phyloP scores from a whole-genome alignment of 2,888 invertebrate genomes.

The Dryocosmus kuriphilus region DNA sequence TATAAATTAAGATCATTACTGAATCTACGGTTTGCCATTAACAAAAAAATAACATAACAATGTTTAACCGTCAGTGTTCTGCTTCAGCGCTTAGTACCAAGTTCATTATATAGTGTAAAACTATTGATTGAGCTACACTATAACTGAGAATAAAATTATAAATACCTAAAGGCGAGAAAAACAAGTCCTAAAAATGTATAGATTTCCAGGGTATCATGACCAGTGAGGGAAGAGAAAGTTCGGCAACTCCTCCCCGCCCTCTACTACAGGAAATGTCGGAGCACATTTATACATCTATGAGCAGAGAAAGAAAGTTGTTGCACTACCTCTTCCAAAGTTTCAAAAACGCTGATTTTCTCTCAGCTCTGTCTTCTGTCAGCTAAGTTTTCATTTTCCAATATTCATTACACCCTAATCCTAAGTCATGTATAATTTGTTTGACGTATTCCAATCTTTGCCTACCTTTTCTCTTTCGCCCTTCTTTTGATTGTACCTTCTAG shows the following conservation, averaged over 20 bases:
- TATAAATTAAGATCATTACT: neutral
- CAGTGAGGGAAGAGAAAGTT: constrained; percentile 65
- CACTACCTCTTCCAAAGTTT: constrained; percentile 44
- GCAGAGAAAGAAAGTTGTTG: constrained; percentile 60
- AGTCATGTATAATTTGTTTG: no score
- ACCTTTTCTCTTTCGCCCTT: no score
- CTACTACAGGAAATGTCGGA: constrained; percentile 51
- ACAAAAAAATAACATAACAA: neutral
- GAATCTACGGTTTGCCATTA: neutral
- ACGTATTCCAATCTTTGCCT: no score
- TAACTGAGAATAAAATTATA: constrained; percentile 9
- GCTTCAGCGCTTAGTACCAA: neutral
- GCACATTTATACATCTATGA: constrained; percentile 42
- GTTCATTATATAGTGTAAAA: neutral
- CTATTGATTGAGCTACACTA: neutral
- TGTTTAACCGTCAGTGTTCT: neutral
- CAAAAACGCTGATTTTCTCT: constrained; percentile 51
- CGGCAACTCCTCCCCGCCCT: constrained; percentile 51
- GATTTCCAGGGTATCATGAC: constrained; percentile 54
- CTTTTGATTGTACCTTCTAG: no score
- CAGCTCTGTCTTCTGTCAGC: no score
- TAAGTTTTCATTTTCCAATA: no score
- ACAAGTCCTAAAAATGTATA: neutral
- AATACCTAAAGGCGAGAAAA: constrained; percentile 19
- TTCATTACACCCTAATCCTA: no score